phyloP scores from a whole-genome alignment of 2,888 invertebrate genomes.

The Clivina fossor region DNA sequence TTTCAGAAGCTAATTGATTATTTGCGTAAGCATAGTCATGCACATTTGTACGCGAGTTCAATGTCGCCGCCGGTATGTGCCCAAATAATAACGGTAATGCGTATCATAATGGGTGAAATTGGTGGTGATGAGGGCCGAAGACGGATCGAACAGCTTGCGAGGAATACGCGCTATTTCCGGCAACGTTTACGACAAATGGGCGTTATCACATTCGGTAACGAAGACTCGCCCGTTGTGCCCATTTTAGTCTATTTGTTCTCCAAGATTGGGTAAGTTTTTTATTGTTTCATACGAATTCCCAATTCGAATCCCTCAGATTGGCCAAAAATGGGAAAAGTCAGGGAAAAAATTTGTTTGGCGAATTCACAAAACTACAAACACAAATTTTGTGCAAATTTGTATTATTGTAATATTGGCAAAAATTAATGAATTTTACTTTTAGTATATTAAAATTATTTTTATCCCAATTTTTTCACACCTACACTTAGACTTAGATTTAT shows the following conservation, averaged over 20 bases:
- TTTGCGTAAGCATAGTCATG: constrained; percentile 78
- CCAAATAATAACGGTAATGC: constrained; percentile 88
- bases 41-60: constrained; percentile 79
- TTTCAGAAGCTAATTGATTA: constrained; percentile 71
- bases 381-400: neutral
- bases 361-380: neutral
- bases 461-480: neutral
- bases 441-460: neutral
- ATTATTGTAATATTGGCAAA: neutral
- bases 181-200: constrained; percentile 81
- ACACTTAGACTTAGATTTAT: neutral
- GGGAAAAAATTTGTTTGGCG: neutral
- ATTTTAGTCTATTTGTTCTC: constrained; percentile 92
- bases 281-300: neutral
- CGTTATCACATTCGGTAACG: constrained; percentile 89
- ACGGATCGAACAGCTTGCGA: constrained; percentile 70
- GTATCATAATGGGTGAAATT: constrained; percentile 82
- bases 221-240: constrained; percentile 95
- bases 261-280: constrained; percentile 77
- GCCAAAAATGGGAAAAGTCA: neutral
- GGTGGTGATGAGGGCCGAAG: constrained; percentile 69
- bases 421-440: neutral
- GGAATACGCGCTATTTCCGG: constrained; percentile 83
- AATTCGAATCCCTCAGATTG: neutral
- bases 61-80: constrained; percentile 90